Base-by-base conservation (phyloP, 1,140 invertebrate species). In the Dendrolimus kikuchii region DNA sequence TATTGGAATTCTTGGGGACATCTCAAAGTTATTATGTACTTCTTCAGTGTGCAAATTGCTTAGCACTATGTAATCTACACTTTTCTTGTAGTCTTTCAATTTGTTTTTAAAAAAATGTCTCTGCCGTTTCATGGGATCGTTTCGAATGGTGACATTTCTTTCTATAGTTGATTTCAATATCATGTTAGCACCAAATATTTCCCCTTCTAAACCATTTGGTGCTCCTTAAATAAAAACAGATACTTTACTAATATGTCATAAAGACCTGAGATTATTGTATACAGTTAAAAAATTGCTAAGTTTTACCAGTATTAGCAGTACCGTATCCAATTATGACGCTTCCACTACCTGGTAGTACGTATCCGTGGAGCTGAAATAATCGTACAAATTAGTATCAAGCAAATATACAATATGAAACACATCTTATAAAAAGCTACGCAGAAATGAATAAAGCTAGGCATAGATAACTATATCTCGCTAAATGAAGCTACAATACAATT, bases 271-370 rank as follows among this genome's bases (percentile, higher is more conserved):
- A 23, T 23, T 23, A 23, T 23, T 23, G 23, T 23, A 23, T 23
- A 23, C 23, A 23, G 23, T 1, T 23, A 23, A 23, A 23, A 23
- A 23, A 23, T 23, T 23, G 3, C 23, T 23, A 1, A 49, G 46
- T 85, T 68, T 89, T 91, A 82, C 92, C 89, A 51, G 90, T 89
- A 65, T 92, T 90, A 5, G 90, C 89, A 58, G 90, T 91, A 60
- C 92, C 91, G 67, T 93, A 92, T 10, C 91, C 92, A 5, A 93
- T 73, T 5, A 92, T 91, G 4, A 92, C 76, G 53, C 92, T 92
- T 3, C 92, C 92, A 37, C 87, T 88, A 2, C 80, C 79, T 0
- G 91, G 89, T 56, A 92, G 87, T 51, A 86, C 70, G 37, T 86
- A 77, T 5, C 86, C 87, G 7, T 71, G 59, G 38, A 89, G 77